These are phyloP conservation scores for Cremastinae sp. DNA, from an alignment of 2,888 invertebrate genomes.

Conservation along the genomic window DNA sequence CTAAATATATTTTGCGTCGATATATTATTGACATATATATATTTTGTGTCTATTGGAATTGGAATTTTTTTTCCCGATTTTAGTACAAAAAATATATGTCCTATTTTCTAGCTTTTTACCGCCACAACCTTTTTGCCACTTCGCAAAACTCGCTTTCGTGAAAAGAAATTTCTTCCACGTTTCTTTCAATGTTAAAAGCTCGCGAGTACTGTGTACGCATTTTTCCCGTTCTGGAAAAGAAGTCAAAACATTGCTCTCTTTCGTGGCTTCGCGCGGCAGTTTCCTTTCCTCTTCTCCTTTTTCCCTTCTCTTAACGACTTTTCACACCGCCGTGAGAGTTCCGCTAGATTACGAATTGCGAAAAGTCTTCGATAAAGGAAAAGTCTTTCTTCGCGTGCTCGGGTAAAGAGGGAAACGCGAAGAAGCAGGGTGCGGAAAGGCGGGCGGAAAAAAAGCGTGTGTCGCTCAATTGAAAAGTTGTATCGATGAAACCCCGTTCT, in stretches of 20 bases:
- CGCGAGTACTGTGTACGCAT: background rate
- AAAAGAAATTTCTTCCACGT: constrained; percentile 10
- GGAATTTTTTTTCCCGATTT: too few species aligned
- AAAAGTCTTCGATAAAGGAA: constrained; percentile 26
- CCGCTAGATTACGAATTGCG: constrained; percentile 24
- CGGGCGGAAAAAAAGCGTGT: constrained; percentile 11
- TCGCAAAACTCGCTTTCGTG: background rate
- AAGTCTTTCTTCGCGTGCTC: constrained; percentile 10
- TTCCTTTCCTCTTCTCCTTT: background rate
- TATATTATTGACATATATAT: too few species aligned
- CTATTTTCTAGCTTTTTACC: constrained; percentile 3
- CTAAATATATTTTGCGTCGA: too few species aligned
- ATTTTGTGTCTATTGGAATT: too few species aligned
- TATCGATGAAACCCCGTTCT: constrained; percentile 38
- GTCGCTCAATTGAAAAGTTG: constrained; percentile 52
- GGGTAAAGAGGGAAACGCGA: background rate
- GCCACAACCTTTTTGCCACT: constrained; percentile 3
- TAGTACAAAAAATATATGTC: background rate
- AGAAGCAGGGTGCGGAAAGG: background rate
- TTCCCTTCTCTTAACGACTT: constrained; percentile 6
- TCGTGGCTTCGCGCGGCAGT: constrained; percentile 19
- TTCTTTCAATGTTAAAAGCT: constrained; percentile 8
- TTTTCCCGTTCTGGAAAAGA: constrained; percentile 2
- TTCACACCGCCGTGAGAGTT: constrained; percentile 15
- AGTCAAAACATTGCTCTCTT: constrained; percentile 28